Evolutionary conservation across 2,888 invertebrate genomes (phyloP).

Genomic region (Eilema griseolum): DNA sequence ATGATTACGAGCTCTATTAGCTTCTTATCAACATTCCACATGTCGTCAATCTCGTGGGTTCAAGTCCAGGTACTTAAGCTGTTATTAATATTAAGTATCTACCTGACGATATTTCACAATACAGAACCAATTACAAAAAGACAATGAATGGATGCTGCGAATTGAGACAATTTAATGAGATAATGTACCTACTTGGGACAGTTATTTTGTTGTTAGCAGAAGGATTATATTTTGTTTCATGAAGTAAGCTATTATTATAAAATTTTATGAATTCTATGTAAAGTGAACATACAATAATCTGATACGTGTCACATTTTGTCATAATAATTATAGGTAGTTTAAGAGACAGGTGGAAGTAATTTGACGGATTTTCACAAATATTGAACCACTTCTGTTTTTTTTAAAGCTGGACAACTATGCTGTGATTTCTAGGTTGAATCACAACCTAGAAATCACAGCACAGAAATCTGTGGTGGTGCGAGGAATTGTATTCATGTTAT

Average conservation of each 20-base stretch:
- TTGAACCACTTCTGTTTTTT: background rate
- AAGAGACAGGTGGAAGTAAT: background rate
- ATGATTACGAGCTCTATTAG: too few relatives aligned
- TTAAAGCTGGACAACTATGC: too few relatives aligned
- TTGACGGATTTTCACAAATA: background rate
- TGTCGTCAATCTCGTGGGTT: too few relatives aligned
- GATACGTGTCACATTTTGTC: background rate
- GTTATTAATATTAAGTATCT: too few relatives aligned
- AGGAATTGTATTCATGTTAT: too few relatives aligned
- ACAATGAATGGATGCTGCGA: background rate
- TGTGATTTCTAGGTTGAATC: too few relatives aligned
- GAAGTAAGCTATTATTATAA: background rate
- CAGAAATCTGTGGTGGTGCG: too few relatives aligned
- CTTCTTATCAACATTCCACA: too few relatives aligned
- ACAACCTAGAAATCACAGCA: too few relatives aligned
- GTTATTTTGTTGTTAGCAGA: background rate
- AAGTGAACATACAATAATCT: background rate
- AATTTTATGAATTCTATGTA: background rate
- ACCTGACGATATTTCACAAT: too few relatives aligned
- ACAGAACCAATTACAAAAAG: too few relatives aligned
- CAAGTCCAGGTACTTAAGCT: too few relatives aligned
- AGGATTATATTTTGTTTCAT: background rate
- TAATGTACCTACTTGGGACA: background rate
- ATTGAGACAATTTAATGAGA: background rate
- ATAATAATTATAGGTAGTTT: background rate